phyloP scores from a whole-genome alignment of 1,140 invertebrate genomes.

The Philotrypesis tridentata region DNA sequence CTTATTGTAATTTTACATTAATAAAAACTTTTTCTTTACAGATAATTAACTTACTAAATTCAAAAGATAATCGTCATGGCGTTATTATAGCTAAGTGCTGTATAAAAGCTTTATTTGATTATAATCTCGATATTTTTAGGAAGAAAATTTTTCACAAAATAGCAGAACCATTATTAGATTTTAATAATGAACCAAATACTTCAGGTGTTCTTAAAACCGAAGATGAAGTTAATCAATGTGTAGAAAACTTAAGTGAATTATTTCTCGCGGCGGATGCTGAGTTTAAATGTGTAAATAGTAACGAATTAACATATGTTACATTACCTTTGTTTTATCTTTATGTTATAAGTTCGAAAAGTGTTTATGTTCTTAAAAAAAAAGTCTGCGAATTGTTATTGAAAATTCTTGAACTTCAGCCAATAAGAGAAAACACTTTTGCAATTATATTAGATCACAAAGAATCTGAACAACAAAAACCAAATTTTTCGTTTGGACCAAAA shows the following conservation, averaged over 20 bases:
- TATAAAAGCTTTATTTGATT: slow-evolving; percentile 73
- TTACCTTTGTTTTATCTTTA: slow-evolving; percentile 69
- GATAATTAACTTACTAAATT: slow-evolving; percentile 69
- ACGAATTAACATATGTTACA: slow-evolving; percentile 58
- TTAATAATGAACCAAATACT: slow-evolving; percentile 11
- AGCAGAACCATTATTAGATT: slow-evolving; percentile 64
- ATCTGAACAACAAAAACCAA: slow-evolving; percentile 56
- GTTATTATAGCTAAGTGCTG: slow-evolving; percentile 74
- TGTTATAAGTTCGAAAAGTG: slow-evolving; percentile 60
- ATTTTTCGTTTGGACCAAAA: slow-evolving; percentile 63
- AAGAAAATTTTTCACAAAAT: slow-evolving; percentile 70
- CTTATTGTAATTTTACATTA: neutral
- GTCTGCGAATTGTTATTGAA: slow-evolving; percentile 63
- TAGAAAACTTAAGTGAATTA: slow-evolving; percentile 67
- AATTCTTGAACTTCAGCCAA: slow-evolving; percentile 58
- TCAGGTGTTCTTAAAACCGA: slow-evolving; percentile 53
- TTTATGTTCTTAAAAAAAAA: slow-evolving; percentile 60
- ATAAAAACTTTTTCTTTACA: slow-evolving; percentile 50
- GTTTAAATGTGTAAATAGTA: slow-evolving; percentile 64
- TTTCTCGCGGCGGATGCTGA: slow-evolving; percentile 64
- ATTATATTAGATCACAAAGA: slow-evolving; percentile 60
- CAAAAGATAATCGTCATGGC: slow-evolving; percentile 70
- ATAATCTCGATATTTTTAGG: slow-evolving; percentile 68
- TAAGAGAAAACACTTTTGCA: slow-evolving; percentile 58
- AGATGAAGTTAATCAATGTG: slow-evolving; percentile 62